Base-by-base conservation (phyloP, 2,888 invertebrate genomes). In the Caprella mutica region DNA sequence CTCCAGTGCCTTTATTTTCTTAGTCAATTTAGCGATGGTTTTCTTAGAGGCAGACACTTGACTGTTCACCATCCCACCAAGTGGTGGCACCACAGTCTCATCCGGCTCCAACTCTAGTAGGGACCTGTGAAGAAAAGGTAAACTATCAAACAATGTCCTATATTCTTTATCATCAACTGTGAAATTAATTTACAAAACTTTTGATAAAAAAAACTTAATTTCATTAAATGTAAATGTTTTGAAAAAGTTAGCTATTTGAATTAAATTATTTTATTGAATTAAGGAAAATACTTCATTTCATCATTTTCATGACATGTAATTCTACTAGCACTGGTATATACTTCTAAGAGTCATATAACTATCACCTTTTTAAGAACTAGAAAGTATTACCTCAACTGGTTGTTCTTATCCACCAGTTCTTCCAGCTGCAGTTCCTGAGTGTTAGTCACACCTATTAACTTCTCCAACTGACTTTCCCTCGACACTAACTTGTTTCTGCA, bases 361-460 rank as follows among this genome's bases (percentile, higher is more conserved):
- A n/a, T n/a, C n/a, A n/a, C n/a, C n/a, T n/a, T n/a, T n/a, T n/a
- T n/a, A n/a, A n/a, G n/a, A 23, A 48, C 17, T 12, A 14, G 12
- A 29, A 27, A 5, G 33, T 21, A 48, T 24, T 21, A 64, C 43
- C 75, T 67, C 3, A 76, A 67, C 44, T 72, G 75, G 67, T 80
- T 76, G 74, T 91, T 90, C 75, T 91, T 86, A 63, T 83, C 77
- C 71, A 83, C 81, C 35, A 83, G 73, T 56, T 80, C 76, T 67
- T 82, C 81, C 1, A 80, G 76, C 55, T 77, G 70, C 68, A 81
- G 78, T 68, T 83, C 83, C 57, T 86, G 72, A 65, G 79, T 77
- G 72, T 93, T 93, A 24, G 84, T 75, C 68, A 85, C 82, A 69
- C 81, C 80, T 1, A 89, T 82, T 56, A 91, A 75, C 52, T 81